A percentile compares a stretch with the other conserved stretches of the same genome.
These are phyloP conservation scores for Morphnarchus princeps DNA, from an alignment of 2,113 vertebrate species.

Conservation along the genomic window DNA sequence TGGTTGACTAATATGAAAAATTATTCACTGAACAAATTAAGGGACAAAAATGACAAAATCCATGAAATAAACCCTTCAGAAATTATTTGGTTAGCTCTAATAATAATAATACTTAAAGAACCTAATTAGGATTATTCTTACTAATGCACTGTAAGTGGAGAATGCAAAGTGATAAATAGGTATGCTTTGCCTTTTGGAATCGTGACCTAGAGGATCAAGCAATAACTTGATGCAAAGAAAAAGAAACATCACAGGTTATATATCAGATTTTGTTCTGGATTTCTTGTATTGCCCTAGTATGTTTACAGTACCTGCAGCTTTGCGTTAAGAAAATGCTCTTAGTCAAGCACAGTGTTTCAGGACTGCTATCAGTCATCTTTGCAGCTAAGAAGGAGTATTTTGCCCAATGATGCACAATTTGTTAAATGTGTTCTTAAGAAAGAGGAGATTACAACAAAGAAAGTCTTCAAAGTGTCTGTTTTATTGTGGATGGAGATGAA, in stretches of 20 bases:
- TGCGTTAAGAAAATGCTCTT: background rate
- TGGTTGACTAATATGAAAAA: constrained; percentile 14
- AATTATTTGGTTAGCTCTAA: constrained; percentile 6
- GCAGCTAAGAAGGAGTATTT: background rate
- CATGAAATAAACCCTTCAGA: background rate
- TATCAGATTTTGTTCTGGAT: background rate
- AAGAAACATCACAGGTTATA: background rate
- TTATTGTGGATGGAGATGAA: background rate
- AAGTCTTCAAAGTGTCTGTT: background rate
- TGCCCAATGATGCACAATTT: background rate
- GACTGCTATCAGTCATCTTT: background rate
- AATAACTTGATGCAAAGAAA: background rate
- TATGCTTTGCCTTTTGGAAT: background rate
- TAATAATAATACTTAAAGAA: constrained; percentile 7
- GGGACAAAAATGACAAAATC: background rate
- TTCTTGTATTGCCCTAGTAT: background rate
- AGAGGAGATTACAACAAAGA: background rate
- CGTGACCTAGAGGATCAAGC: background rate
- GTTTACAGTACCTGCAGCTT: background rate
- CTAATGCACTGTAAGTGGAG: background rate
- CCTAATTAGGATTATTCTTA: background rate
- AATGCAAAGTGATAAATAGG: background rate
- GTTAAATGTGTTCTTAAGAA: background rate
- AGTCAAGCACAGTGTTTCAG: background rate
- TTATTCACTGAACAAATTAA: background rate